Conservation (phyloP, 2,888 invertebrate species). For the Lymantria dispar region DNA sequence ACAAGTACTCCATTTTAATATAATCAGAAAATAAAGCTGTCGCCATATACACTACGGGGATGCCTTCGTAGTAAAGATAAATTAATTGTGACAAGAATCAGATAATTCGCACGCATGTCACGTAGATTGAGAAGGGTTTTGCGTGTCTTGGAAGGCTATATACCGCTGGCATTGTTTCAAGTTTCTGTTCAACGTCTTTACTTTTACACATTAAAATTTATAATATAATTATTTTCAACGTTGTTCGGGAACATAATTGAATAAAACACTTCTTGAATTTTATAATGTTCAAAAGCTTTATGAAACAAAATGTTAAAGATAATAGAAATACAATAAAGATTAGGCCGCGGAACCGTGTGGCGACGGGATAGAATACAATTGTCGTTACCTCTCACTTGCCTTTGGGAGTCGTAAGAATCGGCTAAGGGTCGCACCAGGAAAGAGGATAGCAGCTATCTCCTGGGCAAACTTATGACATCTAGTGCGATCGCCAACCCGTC, state of each 20-base stretch:
- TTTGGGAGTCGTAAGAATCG: too few relatives aligned
- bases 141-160: constrained; percentile 26
- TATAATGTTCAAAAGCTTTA: background rate
- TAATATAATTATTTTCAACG: background rate
- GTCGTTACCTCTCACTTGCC: too few relatives aligned
- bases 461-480: too few relatives aligned
- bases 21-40: background rate
- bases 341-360: too few relatives aligned
- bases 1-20: background rate
- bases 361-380: too few relatives aligned
- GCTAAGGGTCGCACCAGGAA: too few relatives aligned
- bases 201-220: background rate
- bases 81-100: constrained; percentile 45
- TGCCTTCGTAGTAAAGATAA: constrained; percentile 21
- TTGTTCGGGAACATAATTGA: background rate
- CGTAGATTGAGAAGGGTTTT: constrained; percentile 43
- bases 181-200: constrained; percentile 2
- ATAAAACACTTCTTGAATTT: background rate
- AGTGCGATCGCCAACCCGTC: too few relatives aligned
- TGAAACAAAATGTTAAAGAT: too few relatives aligned
- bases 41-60: constrained; percentile 1
- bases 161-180: constrained; percentile 26
- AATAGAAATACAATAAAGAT: too few relatives aligned
- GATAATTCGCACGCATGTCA: constrained; percentile 37
- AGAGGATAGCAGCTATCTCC: too few relatives aligned